phyloP scores from a whole-genome alignment of 1,140 invertebrate genomes.

The Parapsyche elsis region DNA sequence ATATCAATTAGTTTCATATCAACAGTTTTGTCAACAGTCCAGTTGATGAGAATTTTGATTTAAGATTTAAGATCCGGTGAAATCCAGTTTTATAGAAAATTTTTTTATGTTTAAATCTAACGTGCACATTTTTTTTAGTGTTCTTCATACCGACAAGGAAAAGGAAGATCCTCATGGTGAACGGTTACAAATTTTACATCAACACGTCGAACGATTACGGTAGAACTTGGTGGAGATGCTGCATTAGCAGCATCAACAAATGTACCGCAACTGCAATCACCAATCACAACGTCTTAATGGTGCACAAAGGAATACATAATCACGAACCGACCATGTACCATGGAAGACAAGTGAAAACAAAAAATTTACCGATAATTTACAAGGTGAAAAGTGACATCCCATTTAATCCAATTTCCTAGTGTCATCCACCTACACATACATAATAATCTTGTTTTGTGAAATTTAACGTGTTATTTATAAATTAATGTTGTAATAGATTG shows the following conservation, averaged over 20 bases:
- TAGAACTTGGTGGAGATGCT: constrained; percentile 20
- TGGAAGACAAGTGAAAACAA: neutral
- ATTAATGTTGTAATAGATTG: no score
- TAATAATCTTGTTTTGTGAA: neutral
- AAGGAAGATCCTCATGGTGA: constrained; percentile 5
- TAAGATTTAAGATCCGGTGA: no score
- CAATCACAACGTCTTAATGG: constrained; percentile 1
- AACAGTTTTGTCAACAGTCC: no score
- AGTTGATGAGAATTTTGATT: no score
- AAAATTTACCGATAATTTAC: neutral
- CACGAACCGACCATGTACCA: constrained; percentile 15
- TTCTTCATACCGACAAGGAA: constrained; percentile 23
- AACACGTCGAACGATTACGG: constrained; percentile 6
- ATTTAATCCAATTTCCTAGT: no score
- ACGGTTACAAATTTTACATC: constrained; percentile 24
- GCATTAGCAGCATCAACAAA: constrained; percentile 9
- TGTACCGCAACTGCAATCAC: constrained; percentile 17
- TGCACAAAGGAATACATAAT: constrained; percentile 3
- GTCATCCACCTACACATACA: neutral
- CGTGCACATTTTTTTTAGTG: neutral
- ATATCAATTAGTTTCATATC: no score
- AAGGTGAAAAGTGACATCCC: no score
- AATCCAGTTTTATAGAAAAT: no score
- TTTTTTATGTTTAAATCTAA: no score
- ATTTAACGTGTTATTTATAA: neutral